phyloP scores from a whole-genome alignment of 2,113 vertebrate species.

The Melanotaenia duboulayi region DNA sequence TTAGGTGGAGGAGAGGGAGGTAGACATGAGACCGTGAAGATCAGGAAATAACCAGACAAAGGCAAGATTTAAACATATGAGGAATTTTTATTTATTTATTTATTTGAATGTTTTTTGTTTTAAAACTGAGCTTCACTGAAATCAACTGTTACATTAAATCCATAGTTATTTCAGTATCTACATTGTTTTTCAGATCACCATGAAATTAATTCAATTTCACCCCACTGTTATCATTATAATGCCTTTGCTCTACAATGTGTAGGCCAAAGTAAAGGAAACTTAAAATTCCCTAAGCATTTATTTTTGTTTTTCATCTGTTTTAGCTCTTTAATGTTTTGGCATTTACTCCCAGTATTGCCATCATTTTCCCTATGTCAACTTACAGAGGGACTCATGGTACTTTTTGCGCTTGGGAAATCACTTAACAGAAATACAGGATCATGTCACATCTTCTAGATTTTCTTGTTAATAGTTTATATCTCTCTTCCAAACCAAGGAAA shows the following conservation, averaged over 20 bases:
- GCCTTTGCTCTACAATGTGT: neutral
- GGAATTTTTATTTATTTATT: too few species aligned
- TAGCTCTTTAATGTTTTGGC: neutral
- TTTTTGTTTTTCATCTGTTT: neutral
- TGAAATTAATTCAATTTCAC: neutral
- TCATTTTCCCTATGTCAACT: too few species aligned
- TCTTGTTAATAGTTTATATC: too few species aligned
- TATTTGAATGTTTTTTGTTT: neutral
- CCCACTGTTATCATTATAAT: neutral
- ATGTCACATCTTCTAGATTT: neutral
- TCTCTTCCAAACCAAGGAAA: too few species aligned
- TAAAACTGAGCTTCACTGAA: constrained; percentile 1
- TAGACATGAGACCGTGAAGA: constrained; percentile 3
- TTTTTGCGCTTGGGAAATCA: neutral
- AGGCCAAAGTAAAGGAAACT: neutral
- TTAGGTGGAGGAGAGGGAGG: constrained; percentile 14
- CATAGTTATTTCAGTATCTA: neutral
- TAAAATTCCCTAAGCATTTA: neutral
- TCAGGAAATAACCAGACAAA: constrained; percentile 28
- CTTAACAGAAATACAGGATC: neutral
- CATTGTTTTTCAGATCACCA: neutral
- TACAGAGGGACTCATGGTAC: neutral
- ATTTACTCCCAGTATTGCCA: too few species aligned
- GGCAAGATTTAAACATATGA: constrained; percentile 21
- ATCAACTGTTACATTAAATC: neutral